Conservation (phyloP, 2,888 invertebrate genomes). For the Trissolcus japonicus region DNA sequence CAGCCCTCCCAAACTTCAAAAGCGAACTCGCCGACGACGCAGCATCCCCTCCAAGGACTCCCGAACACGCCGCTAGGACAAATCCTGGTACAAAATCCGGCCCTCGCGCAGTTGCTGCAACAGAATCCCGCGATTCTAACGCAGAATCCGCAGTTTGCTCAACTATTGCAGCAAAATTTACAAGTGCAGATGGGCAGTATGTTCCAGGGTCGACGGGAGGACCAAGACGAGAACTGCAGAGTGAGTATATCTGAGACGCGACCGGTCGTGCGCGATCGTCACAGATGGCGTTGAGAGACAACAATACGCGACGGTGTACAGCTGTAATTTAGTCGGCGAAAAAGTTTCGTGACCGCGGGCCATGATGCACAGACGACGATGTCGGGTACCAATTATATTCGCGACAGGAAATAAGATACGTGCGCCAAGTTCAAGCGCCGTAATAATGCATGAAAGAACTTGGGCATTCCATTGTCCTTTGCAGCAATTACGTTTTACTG, state of each 20-base stretch:
- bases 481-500: slow-evolving; percentile 57
- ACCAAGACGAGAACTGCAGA: slow-evolving; percentile 69
- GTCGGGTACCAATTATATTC: slow-evolving; percentile 57
- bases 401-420: slow-evolving; percentile 57
- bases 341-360: slow-evolving; percentile 45
- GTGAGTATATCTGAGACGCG: slow-evolving; percentile 63
- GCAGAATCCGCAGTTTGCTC: slow-evolving; percentile 73
- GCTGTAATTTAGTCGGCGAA: slow-evolving; percentile 48
- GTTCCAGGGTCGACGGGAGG: slow-evolving; percentile 68
- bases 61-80: slow-evolving; percentile 70
- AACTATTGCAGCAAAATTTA: slow-evolving; percentile 73
- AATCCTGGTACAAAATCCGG: slow-evolving; percentile 72
- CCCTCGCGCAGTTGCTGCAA: slow-evolving; percentile 72
- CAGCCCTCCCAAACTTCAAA: slow-evolving; percentile 66
- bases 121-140: slow-evolving; percentile 72
- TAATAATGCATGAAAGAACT: slow-evolving; percentile 58
- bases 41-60: slow-evolving; percentile 62
- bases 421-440: slow-evolving; percentile 49
- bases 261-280: slow-evolving; percentile 23
- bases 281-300: slow-evolving; percentile 24
- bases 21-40: slow-evolving; percentile 53
- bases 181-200: slow-evolving; percentile 73
- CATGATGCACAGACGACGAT: slow-evolving; percentile 44
- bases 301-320: slow-evolving; percentile 34
- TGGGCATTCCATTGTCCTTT: slow-evolving; percentile 57